A percentile compares a stretch with the other conserved stretches of the same genome.
Evolutionary conservation across 2,113 vertebrate species (phyloP).

Genomic region (Mustela lutreola): DNA sequence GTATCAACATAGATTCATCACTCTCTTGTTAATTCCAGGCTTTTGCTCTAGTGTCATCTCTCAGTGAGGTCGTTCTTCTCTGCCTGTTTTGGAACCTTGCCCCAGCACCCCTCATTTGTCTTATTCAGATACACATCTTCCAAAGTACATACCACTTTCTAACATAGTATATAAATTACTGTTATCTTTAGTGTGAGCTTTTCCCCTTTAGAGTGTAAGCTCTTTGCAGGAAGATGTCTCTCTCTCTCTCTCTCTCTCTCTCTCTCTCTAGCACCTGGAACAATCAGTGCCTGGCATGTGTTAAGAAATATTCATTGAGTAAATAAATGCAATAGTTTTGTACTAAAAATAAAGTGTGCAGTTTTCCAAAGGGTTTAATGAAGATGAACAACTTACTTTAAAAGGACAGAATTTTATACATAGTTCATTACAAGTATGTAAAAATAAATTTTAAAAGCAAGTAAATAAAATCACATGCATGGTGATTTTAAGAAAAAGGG

Average conservation of each 20-base stretch:
- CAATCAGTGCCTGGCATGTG: background rate
- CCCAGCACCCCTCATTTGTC: background rate
- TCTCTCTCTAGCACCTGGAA: background rate
- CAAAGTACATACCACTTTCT: background rate
- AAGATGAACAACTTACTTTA: background rate
- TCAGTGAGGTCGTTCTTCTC: background rate
- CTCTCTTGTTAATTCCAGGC: background rate
- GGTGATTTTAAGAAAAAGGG: background rate
- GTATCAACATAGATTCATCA: background rate
- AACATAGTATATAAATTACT: background rate
- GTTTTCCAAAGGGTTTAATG: background rate
- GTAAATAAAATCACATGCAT: background rate
- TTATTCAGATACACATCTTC: background rate
- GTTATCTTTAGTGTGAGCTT: background rate
- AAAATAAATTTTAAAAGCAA: slow-evolving; percentile 20
- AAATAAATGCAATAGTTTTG: background rate
- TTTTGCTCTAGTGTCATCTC: background rate
- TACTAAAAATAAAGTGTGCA: background rate
- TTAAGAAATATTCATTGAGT: background rate
- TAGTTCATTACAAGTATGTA: background rate
- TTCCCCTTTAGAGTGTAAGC: background rate
- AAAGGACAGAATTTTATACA: background rate
- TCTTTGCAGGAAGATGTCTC: background rate
- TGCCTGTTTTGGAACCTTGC: background rate
- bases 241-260: background rate